Base-by-base conservation (phyloP, 1,140 invertebrate species). In the Acromyrmex heyeri region DNA sequence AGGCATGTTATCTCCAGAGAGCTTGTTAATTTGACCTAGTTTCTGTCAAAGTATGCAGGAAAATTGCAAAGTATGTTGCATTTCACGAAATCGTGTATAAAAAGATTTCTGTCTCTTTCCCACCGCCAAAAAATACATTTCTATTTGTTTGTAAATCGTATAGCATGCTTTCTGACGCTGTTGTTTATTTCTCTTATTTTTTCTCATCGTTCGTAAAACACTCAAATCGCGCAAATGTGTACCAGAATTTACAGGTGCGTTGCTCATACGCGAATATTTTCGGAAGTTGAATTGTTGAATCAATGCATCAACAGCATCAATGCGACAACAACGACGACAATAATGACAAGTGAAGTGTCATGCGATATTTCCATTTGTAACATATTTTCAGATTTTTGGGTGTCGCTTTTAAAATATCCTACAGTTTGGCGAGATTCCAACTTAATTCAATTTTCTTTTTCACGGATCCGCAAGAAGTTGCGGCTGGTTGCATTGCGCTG, bases 101-200 rank as follows among this genome's bases (percentile, higher is more conserved):
- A 48, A 86, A 67, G 55, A 27, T 12, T 59, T 57, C 50, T 21
- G 10, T 53, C 44, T 48, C 14, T 16, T 7, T 24, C 6, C 8
- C n/a, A 61, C 1, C 16, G 5, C 27, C 5, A 6, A 62, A 18
- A 69, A 55, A 38, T 34, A 30, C 16, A 48, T 61, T 16, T 57
- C 62, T 38, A 70, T 72, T 77, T 38, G 24, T 30, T 85, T 78
- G 44, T 67, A 24, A 86, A 67, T 73, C 57, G 16, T 61, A 44
- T 64, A 30, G 16, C 16, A 69, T 4, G 21, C 24, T 34, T 8
- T 16, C 12, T 48, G 24, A 10, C 4, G 10, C 18, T 14, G 16
- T 16, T 30, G 30, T 73, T 85, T 79, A 27, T 75, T 73, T 67
- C n/a, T 67, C 38, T 69, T 27, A 53, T 88, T 89, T 86, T 44